These are phyloP conservation scores for Elanus axillaris DNA, from an alignment of 2,113 vertebrate genomes.

Conservation along the genomic window DNA sequence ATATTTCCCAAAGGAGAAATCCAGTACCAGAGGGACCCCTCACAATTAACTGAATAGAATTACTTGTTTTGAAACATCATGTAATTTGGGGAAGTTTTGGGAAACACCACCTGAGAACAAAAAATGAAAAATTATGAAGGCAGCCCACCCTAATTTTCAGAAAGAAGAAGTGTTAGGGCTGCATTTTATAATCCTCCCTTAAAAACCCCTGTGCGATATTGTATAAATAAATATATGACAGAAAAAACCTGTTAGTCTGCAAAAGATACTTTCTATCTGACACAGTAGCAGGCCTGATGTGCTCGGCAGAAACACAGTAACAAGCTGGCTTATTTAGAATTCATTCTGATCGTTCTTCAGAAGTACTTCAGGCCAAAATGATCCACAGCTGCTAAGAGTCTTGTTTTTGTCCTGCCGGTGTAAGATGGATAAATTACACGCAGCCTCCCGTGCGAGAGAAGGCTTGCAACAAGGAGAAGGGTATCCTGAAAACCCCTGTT, in stretches of 20 bases:
- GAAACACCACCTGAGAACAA: background rate
- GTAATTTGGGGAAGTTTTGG: background rate
- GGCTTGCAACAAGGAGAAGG: background rate
- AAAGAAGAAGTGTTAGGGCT: background rate
- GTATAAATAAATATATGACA: background rate
- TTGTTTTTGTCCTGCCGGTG: background rate
- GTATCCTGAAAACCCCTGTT: background rate
- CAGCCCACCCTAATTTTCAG: background rate
- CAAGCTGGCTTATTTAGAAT: background rate
- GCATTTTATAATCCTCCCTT: background rate
- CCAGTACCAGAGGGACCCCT: background rate
- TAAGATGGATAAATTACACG: background rate
- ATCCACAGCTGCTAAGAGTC: background rate
- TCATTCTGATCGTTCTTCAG: background rate
- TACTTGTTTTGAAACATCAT: background rate
- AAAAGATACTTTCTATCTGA: background rate
- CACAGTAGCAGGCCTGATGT: background rate
- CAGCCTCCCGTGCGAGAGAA: background rate
- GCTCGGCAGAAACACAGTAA: background rate
- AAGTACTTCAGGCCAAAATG: background rate
- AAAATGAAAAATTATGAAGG: background rate
- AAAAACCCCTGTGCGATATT: background rate
- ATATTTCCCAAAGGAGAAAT: background rate
- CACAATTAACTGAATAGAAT: background rate
- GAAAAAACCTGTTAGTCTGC: background rate